Conservation (phyloP, 2,797 vertebrate genomes). For the Brachyalestes nurse region DNA sequence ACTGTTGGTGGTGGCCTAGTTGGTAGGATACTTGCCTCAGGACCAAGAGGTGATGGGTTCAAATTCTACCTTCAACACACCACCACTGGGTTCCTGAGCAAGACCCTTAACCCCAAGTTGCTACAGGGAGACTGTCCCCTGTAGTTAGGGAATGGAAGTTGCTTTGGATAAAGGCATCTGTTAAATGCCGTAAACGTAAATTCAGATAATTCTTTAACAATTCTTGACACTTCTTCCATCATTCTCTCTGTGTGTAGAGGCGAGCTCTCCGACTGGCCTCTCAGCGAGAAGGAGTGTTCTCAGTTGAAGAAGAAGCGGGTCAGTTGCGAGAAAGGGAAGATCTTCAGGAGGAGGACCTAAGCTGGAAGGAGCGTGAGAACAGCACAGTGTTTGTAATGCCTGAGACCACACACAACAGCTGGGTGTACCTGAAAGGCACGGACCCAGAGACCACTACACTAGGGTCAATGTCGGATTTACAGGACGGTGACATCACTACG, state of each 20-base stretch:
- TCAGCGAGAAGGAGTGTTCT: constrained; percentile 60
- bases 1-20: too few species aligned
- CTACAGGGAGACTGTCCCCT: too few species aligned
- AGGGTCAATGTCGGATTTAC: constrained; percentile 69
- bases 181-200: too few species aligned
- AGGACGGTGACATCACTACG: constrained; percentile 73
- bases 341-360: constrained; percentile 53
- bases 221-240: background rate
- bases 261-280: constrained; percentile 57
- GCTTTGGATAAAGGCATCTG: too few species aligned
- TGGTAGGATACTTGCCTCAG: too few species aligned
- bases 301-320: constrained; percentile 67
- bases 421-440: constrained; percentile 78
- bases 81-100: too few species aligned
- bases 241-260: constrained; percentile 57
- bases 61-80: too few species aligned
- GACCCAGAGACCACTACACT: constrained; percentile 71
- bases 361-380: constrained; percentile 67
- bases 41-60: too few species aligned
- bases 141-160: too few species aligned
- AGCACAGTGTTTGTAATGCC: constrained; percentile 79
- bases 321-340: constrained; percentile 59
- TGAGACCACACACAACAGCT: constrained; percentile 65
- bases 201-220: background rate
- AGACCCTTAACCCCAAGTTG: too few species aligned